Percentiles rank a stretch among this genome's conserved stretches.
These are phyloP conservation scores for Hyposoter dolosus DNA, from an alignment of 2,888 invertebrate species.

Conservation along the genomic window DNA sequence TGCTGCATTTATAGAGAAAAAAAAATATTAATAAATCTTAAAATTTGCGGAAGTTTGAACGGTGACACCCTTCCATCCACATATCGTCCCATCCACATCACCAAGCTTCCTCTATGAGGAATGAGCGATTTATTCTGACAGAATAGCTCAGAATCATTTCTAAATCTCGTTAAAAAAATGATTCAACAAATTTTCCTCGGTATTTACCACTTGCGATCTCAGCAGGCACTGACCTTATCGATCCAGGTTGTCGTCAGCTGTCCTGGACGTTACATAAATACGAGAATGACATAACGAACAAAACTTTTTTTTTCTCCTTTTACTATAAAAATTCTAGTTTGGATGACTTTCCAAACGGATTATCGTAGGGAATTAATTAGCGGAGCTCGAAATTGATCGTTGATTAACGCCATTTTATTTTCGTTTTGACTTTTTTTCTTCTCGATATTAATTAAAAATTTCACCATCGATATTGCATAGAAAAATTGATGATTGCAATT, in stretches of 20 bases:
- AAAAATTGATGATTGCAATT: constrained; percentile 8
- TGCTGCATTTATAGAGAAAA: too few relatives aligned
- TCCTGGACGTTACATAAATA: background rate
- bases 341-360: background rate
- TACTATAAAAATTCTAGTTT: too few relatives aligned
- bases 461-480: background rate
- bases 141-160: background rate
- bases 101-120: too few relatives aligned
- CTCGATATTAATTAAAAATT: background rate
- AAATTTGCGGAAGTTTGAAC: too few relatives aligned
- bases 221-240: background rate
- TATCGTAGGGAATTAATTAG: background rate
- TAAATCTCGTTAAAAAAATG: background rate
- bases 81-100: too few relatives aligned
- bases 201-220: background rate
- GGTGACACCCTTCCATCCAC: too few relatives aligned
- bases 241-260: background rate
- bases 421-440: background rate
- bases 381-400: background rate
- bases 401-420: background rate
- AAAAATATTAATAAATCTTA: too few relatives aligned
- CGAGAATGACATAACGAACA: background rate
- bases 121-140: background rate
- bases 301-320: background rate
- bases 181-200: background rate